Conservation (phyloP, 2,797 vertebrate genomes). For the Sebastes wilsoni region DNA sequence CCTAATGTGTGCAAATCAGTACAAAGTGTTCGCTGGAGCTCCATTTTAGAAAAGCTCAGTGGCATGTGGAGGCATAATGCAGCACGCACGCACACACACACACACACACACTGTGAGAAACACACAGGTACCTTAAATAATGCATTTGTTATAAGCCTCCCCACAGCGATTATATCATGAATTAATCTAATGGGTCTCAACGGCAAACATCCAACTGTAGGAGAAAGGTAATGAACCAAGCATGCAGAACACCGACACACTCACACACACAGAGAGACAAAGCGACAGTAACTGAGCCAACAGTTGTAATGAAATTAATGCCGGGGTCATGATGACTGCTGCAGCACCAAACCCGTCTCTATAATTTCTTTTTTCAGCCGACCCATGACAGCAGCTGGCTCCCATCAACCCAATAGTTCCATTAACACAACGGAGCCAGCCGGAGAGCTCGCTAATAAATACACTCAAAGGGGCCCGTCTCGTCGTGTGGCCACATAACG, state of each 20-base stretch:
- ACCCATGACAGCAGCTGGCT: constrained; percentile 54
- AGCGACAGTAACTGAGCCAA: neutral
- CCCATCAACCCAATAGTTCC: constrained; percentile 31
- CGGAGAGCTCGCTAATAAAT: constrained; percentile 40
- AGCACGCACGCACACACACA: neutral
- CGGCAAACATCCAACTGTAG: neutral
- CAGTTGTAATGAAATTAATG: constrained; percentile 15
- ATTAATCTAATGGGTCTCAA: constrained; percentile 34
- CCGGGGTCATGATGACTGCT: constrained; percentile 2
- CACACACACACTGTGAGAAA: neutral
- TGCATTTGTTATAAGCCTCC: constrained; percentile 12
- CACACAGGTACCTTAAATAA: constrained; percentile 17
- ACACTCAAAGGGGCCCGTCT: constrained; percentile 13
- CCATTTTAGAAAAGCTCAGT: constrained; percentile 13
- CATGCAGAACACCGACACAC: constrained; percentile 14
- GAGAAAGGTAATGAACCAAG: constrained; percentile 22
- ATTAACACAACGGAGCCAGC: constrained; percentile 27
- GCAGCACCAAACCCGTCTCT: constrained; percentile 16
- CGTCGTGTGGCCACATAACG: neutral
- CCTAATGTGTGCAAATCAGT: constrained; percentile 67
- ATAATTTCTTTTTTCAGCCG: constrained; percentile 31
- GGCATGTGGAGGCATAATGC: neutral
- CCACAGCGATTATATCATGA: constrained; percentile 7
- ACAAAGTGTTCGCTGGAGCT: constrained; percentile 56
- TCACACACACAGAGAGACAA: neutral